phyloP scores from a whole-genome alignment of 2,113 vertebrate species.

The Eudyptes chrysolophus region DNA sequence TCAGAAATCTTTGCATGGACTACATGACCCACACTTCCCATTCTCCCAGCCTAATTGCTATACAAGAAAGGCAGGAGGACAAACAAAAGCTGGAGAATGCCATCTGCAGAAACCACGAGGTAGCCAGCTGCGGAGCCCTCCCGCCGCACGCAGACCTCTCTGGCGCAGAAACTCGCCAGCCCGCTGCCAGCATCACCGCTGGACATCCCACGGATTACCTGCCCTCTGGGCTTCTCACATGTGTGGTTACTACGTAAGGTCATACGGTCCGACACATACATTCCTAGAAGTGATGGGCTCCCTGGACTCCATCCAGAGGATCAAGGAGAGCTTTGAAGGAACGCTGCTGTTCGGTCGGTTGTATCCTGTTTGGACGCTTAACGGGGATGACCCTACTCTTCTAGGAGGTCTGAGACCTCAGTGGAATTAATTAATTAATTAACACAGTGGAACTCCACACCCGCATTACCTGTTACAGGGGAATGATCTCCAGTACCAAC shows the following conservation, averaged over 20 bases:
- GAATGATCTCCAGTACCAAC: neutral
- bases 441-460: neutral
- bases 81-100: neutral
- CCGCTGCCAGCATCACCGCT: neutral
- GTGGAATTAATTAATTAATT: neutral
- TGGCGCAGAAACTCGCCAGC: neutral
- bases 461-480: fast-evolving
- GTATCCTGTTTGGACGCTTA: neutral
- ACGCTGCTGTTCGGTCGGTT: fast-evolving
- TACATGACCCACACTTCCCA: neutral
- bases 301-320: conserved; percentile 15
- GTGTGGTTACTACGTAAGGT: neutral
- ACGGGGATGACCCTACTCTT: neutral
- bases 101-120: neutral
- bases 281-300: conserved; percentile 13
- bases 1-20: neutral
- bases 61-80: neutral
- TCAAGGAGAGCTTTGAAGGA: neutral
- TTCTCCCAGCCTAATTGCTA: neutral
- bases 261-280: neutral
- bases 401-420: neutral
- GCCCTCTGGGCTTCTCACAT: neutral
- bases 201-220: neutral
- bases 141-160: neutral
- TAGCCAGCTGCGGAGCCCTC: neutral